A percentile compares a stretch with the other conserved stretches of the same genome.
phyloP scores from a whole-genome alignment of 2,888 invertebrate species.

The Aleiodes leptofemur region DNA sequence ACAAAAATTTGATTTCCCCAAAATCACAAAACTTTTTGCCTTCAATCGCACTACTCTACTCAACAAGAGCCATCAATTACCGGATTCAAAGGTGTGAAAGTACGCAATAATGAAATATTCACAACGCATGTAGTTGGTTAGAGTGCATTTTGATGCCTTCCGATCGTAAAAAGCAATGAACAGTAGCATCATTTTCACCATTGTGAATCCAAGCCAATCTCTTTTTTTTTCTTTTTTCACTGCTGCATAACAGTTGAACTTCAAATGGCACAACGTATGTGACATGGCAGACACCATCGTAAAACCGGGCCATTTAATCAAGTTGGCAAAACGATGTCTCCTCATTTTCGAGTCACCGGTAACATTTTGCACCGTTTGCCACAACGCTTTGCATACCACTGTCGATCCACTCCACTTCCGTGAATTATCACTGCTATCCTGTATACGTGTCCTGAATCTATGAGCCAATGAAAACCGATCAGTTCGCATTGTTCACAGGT shows the following conservation, averaged over 20 bases:
- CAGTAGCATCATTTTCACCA: constrained; percentile 33
- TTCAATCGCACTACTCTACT: background rate
- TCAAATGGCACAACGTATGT: constrained; percentile 18
- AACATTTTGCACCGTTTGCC: constrained; percentile 20
- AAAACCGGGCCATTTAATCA: constrained; percentile 49
- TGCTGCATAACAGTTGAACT: background rate
- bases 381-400: background rate
- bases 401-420: constrained; percentile 1
- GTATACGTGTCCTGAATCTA: constrained; percentile 12
- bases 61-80: constrained; percentile 17
- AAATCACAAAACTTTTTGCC: no score
- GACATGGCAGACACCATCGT: constrained; percentile 39
- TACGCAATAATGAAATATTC: background rate
- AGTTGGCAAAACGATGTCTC: constrained; percentile 27
- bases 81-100: background rate
- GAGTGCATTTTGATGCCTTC: constrained; percentile 15
- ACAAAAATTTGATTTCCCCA: no score
- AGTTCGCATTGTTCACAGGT: background rate
- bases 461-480: background rate
- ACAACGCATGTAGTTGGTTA: constrained; percentile 10
- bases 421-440: background rate
- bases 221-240: constrained; percentile 9
- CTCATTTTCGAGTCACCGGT: constrained; percentile 36
- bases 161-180: constrained; percentile 32
- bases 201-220: constrained; percentile 16